Base-by-base conservation (phyloP, 1,140 invertebrate species). In the Zophobas atratus region DNA sequence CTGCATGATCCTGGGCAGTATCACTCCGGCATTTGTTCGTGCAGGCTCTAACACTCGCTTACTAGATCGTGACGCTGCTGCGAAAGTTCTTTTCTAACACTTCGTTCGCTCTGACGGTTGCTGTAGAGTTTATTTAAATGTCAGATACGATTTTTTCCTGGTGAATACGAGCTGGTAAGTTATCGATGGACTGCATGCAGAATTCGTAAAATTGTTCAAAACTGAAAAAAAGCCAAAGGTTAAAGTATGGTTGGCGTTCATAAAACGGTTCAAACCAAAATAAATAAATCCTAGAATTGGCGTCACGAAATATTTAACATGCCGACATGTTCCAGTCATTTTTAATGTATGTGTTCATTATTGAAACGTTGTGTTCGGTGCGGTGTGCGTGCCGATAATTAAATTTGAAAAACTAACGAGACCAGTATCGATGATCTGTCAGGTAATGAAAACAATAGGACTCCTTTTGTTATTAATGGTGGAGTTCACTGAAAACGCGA, bases 1-100 rank as follows among this genome's bases (percentile, higher is more conserved):
- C 71, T 75, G 77, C 56, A 48, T 78, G 57, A 75, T 78, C 77
- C 77, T 74, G 77, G 77, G 55, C 77, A 78, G 77, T 78, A 78
- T 78, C 71, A 67, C 46, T 73, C 57, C 57, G 51, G 51, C 76
- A 46, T 77, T 57, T 56, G 77, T 74, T 74, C 70, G 57, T 48
- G 70, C 53, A 56, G 76, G 41, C 71, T 55, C 49, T 73, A 73
- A 73, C 60, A 67, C n/a, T 63, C 57, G 35, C 35, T 63, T 63
- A 63, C 34, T 51, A 51, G 2, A 51, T n/a, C 1, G 8, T 43
- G 43, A 33, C 60, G 60, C 60, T n/a, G 39, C 39, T 67, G n/a
- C 32, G 2, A 20, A 38, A 63, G 57, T 63, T 63, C 38, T 67
- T 67, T 67, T 46, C 0, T 2, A 67, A 43, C n/a, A 43, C 36